phyloP scores from a whole-genome alignment of 2,888 invertebrate species.

The Melinaea menophilus region DNA sequence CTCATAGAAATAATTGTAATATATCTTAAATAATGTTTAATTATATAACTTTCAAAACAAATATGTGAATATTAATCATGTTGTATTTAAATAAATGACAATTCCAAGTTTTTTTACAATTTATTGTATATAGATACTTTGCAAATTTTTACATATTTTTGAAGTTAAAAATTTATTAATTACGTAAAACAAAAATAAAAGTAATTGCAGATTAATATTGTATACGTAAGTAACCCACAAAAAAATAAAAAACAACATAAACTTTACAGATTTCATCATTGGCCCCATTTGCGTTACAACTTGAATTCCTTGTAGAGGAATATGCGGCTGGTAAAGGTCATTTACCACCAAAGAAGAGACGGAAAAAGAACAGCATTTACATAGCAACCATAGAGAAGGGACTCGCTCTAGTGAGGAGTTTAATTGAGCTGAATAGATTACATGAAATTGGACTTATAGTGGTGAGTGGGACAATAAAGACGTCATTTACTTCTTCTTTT shows the following conservation, averaged over 20 bases:
- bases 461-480: constrained; percentile 42
- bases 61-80: no score
- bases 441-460: constrained; percentile 87
- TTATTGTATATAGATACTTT: no score
- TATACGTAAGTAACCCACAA: not conserved
- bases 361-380: constrained; percentile 87
- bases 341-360: constrained; percentile 88
- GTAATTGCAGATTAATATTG: not conserved
- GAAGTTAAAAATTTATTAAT: no score
- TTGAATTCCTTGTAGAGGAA: constrained; percentile 95
- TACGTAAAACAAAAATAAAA: not conserved
- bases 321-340: constrained; percentile 96
- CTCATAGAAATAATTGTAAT: no score
- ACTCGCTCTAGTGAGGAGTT: constrained; percentile 88
- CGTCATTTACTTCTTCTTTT: no score
- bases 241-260: not conserved
- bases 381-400: constrained; percentile 98
- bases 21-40: no score
- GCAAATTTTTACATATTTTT: no score
- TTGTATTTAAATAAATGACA: no score
- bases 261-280: constrained; percentile 85
- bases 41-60: no score
- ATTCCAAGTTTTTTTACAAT: no score
- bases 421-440: constrained; percentile 87
- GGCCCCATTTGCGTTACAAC: constrained; percentile 90